Evolutionary conservation across 2,888 invertebrate species (phyloP), one percentile per base, ranked within the genome.

Genomic region (Hirtodrosophila cameraria): DNA sequence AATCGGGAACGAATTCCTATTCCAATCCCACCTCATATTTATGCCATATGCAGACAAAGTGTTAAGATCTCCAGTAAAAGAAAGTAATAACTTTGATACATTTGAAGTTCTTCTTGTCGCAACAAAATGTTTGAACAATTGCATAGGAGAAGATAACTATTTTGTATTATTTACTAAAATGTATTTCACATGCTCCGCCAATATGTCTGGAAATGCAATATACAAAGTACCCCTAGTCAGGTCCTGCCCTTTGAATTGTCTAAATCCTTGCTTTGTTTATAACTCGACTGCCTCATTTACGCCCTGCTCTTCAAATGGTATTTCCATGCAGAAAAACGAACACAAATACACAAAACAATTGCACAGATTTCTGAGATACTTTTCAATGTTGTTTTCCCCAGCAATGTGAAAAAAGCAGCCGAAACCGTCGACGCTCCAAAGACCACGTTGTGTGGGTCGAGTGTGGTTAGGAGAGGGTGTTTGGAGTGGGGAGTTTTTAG

Each of bases 361-460:
- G 61, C 43, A 48, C 53, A 67, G 62, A 68, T 79, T 79, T 52
- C 65, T 54, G 30, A 57, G 59, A 79, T 75, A 68, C 58, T 63
- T 67, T 65, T 49, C 49, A 54, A 42, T 48, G 31, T 57, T 58
- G 43, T 65, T 15, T 15, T 20, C 9, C 12, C 9, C 12, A 36
- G 35, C 41, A 39, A 27, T 48, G 46, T 46, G 13, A 23, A 33
- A 54, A 58, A 58, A 58, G 57, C 38, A 36, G 27, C 33, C 39
- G 27, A 42, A 42, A 43, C 33, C 36, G 49, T 59, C 58, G 45
- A 38, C 38, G 61, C 38, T 60, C 61, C 58, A 59, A 11, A 31
- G 52, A 41, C 48, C 31, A 66, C 43, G 46, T 58, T 57, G 41
- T 35, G 33, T 27, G 45, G 33, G 15, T 53, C 31, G 31, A 38